Evolutionary conservation across 2,888 invertebrate genomes (phyloP).

Genomic region (Neoitamus cyanurus): DNA sequence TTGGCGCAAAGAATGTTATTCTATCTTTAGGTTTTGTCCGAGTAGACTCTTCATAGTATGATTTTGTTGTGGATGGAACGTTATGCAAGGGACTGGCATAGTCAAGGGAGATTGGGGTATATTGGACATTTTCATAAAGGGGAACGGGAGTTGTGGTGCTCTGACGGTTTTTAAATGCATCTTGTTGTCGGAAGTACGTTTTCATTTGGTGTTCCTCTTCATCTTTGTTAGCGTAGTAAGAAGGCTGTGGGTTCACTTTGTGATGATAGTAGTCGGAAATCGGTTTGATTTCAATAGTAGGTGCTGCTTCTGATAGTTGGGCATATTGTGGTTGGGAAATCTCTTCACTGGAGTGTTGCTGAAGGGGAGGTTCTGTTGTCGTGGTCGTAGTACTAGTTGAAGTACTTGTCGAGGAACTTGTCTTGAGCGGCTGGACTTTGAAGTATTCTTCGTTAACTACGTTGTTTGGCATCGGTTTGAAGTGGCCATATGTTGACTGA

Average conservation of each 20-base stretch:
- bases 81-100: conserved; percentile 57
- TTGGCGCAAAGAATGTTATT: conserved; percentile 58
- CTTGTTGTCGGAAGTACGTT: conserved; percentile 64
- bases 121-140: conserved; percentile 61
- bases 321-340: background rate
- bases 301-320: background rate
- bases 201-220: conserved; percentile 65
- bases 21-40: conserved; percentile 58
- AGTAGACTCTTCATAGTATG: conserved; percentile 55
- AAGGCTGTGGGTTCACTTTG: conserved; percentile 52
- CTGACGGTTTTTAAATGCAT: conserved; percentile 62
- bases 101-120: conserved; percentile 60
- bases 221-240: conserved; percentile 43
- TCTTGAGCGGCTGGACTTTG: conserved; percentile 59
- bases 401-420: conserved; percentile 66
- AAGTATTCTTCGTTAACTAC: conserved; percentile 63
- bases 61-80: conserved; percentile 55
- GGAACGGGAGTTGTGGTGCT: conserved; percentile 55
- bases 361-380: conserved; percentile 55
- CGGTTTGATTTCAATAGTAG: background rate
- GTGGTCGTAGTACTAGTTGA: conserved; percentile 68
- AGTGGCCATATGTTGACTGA: conserved; percentile 58
- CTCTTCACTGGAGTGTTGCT: background rate
- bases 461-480: conserved; percentile 60
- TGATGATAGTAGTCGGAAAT: conserved; percentile 54